These are phyloP conservation scores for Agrilus cyanescens DNA, from an alignment of 2,888 invertebrate species.

Conservation along the genomic window DNA sequence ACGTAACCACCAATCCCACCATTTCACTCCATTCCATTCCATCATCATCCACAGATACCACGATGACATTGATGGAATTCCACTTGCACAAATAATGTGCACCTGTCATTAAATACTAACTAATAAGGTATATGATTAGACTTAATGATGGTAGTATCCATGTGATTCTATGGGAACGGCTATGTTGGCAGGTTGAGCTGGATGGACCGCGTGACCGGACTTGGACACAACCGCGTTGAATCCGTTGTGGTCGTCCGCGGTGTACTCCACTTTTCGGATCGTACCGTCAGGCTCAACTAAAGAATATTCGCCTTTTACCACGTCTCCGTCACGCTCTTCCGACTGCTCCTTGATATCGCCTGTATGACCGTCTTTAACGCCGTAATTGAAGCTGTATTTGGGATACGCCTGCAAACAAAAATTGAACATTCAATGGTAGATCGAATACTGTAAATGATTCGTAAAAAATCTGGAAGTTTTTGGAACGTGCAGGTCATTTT, in stretches of 20 bases:
- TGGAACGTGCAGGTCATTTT: too few relatives aligned
- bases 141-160: slow-evolving; percentile 9
- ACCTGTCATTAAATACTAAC: too few relatives aligned
- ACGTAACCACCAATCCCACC: too few relatives aligned
- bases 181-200: slow-evolving; percentile 21
- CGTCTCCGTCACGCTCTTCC: slow-evolving; percentile 58
- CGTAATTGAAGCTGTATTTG: slow-evolving; percentile 58
- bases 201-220: slow-evolving; percentile 44
- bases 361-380: slow-evolving; percentile 57
- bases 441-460: too few relatives aligned
- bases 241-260: slow-evolving; percentile 44
- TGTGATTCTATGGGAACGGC: slow-evolving; percentile 12
- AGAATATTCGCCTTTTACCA: slow-evolving; percentile 60
- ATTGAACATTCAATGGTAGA: too few relatives aligned
- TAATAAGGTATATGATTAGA: slow-evolving; percentile 1
- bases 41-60: too few relatives aligned
- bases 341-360: slow-evolving; percentile 62
- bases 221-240: slow-evolving; percentile 49
- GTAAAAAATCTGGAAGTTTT: too few relatives aligned
- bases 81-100: too few relatives aligned
- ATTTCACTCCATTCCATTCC: too few relatives aligned
- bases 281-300: slow-evolving; percentile 54
- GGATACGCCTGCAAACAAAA: slow-evolving; percentile 45
- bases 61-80: too few relatives aligned
- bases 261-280: slow-evolving; percentile 51